phyloP scores from a whole-genome alignment of 2,797 vertebrate genomes.

The Simalia tracyae region DNA sequence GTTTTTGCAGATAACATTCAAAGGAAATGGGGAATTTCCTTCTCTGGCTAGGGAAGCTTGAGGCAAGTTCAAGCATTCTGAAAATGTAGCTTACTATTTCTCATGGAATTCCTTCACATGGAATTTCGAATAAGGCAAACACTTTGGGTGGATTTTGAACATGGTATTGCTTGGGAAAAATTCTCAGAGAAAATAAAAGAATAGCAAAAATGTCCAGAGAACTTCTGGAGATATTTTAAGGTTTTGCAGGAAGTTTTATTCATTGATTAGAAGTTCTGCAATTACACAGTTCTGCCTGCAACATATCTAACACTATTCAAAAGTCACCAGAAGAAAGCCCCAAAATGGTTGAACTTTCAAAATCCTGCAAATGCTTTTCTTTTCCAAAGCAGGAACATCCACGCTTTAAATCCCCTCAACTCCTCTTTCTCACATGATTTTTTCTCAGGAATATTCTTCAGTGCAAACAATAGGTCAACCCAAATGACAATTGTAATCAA shows the following conservation, averaged over 20 bases:
- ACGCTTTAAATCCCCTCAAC: neutral
- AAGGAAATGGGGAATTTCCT: too few relatives aligned
- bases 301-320: too few relatives aligned
- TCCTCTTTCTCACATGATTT: neutral
- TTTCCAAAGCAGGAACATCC: neutral
- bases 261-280: neutral
- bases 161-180: too few relatives aligned
- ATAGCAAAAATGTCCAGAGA: too few relatives aligned
- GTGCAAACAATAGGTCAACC: neutral
- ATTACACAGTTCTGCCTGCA: neutral
- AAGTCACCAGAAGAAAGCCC: neutral
- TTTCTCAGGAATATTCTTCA: neutral
- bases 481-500: neutral
- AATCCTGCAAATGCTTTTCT: neutral
- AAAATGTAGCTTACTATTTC: too few relatives aligned
- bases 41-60: too few relatives aligned
- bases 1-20: too few relatives aligned
- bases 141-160: too few relatives aligned
- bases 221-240: neutral
- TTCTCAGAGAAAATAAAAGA: too few relatives aligned
- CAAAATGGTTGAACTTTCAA: neutral
- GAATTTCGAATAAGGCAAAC: too few relatives aligned
- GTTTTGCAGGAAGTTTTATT: neutral
- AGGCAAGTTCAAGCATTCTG: too few relatives aligned
- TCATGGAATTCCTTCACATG: too few relatives aligned